Base-by-base conservation (phyloP, 2,888 invertebrate species). In the Eurytoma californica region DNA sequence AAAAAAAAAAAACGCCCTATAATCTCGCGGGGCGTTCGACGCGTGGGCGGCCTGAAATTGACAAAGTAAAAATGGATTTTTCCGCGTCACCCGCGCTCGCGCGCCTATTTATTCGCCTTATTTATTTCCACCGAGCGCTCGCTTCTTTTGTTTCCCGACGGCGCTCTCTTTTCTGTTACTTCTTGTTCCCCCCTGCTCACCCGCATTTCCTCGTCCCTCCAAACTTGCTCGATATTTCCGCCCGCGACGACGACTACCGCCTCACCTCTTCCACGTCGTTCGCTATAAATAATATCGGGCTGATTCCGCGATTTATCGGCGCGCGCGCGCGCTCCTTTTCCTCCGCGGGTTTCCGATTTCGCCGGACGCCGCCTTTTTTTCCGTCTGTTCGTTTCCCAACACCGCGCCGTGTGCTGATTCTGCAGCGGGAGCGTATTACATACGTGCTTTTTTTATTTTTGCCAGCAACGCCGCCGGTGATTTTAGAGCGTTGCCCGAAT, bases 241-340 rank as follows among this genome's bases (percentile, higher is more conserved):
- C 53, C n/a, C 16, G 53, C 13, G 14, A 51, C 51, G 16, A 13
- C 51, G 14, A 9, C 39, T 7, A 39, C 39, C 39, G 39, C 9
- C 51, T 39, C 49, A 49, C 20, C 51, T 51, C 51, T 66, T 20
- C 51, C 49, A 51, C 24, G 13, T 66, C 53, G 24, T 24, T 12
- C n/a, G 20, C 39, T 68, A 55, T 30, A 18, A 68, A 68, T 68
- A 68, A 68, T 68, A 55, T 55, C 55, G 53, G 30, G 68, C 68
- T 68, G 55, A 68, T 55, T 68, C 49, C 55, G 53, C 55, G 55
- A 68, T 68, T 68, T 68, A 68, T 68, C 55, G 28, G 18, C 28
- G 24, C 51, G 67, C 28, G 67, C 28, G 51, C 14, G 18, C 28
- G 53, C 16, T 18, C 55, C 9, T 14, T 16, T 39, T 39, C 39